Evolutionary conservation across 2,888 invertebrate genomes (phyloP).

Genomic region (Lithophane semibrunnea): DNA sequence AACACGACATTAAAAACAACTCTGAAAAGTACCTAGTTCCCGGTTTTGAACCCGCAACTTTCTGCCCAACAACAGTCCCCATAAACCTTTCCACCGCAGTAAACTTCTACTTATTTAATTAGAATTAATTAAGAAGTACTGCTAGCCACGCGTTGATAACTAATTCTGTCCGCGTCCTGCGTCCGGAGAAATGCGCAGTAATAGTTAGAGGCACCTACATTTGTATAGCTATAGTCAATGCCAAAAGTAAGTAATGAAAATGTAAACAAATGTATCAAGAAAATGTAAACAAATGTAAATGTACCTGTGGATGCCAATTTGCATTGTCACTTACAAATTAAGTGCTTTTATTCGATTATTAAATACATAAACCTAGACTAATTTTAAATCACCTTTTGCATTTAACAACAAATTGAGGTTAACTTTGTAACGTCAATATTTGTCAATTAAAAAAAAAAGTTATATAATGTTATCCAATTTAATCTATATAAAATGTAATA

Average conservation of each 20-base stretch:
- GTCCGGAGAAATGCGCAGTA: slow-evolving; percentile 25
- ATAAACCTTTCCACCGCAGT: slow-evolving; percentile 22
- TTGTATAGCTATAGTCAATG: not conserved
- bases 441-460: not conserved
- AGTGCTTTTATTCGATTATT: not conserved
- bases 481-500: no score
- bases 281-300: not conserved
- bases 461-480: not conserved
- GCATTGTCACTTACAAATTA: not conserved
- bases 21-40: slow-evolving; percentile 8
- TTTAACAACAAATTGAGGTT: not conserved
- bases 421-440: not conserved
- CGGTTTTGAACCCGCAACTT: slow-evolving; percentile 23
- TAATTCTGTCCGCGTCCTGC: slow-evolving; percentile 43
- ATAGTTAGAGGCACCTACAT: slow-evolving; percentile 11
- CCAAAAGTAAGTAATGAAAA: not conserved
- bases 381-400: not conserved
- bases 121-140: slow-evolving; percentile 50
- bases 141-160: slow-evolving; percentile 42
- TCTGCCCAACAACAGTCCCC: not conserved
- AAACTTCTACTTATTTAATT: slow-evolving; percentile 55
- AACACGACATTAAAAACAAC: slow-evolving; percentile 24
- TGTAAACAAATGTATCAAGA: not conserved
- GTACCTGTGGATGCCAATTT: not conserved
- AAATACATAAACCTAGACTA: fast-evolving